phyloP scores from a whole-genome alignment of 2,797 vertebrate genomes.

The Triplophysa bombifrons region DNA sequence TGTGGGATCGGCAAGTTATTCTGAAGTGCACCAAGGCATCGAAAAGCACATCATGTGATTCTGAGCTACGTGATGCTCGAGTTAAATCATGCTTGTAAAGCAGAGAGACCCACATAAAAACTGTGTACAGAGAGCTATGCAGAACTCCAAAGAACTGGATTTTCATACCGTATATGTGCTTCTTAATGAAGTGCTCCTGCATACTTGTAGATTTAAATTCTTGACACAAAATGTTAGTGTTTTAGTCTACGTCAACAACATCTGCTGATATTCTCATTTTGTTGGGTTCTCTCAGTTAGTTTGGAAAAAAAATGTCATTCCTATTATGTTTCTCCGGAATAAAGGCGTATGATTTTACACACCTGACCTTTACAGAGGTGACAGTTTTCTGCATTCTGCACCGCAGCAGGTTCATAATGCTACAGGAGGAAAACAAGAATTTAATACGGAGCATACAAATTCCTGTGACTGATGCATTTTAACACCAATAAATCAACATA shows the following conservation, averaged over 20 bases:
- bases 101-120: background rate
- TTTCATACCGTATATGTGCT: background rate
- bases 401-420: slow-evolving; percentile 18
- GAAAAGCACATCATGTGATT: background rate
- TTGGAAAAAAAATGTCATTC: background rate
- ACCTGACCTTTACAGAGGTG: slow-evolving; percentile 48
- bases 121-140: background rate
- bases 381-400: slow-evolving; percentile 28
- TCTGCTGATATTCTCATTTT: background rate
- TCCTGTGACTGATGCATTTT: slow-evolving; percentile 25
- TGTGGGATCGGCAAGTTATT: slow-evolving; percentile 3
- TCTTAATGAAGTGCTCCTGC: background rate
- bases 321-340: slow-evolving; percentile 6
- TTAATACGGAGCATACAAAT: slow-evolving; percentile 18
- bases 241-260: no score
- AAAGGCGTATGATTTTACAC: slow-evolving; percentile 8
- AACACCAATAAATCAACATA: slow-evolving; percentile 32
- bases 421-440: slow-evolving; percentile 10
- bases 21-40: slow-evolving; percentile 12
- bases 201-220: background rate
- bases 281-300: background rate
- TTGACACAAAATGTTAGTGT: background rate
- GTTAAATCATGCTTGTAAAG: background rate
- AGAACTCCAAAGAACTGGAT: background rate
- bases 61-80: background rate